A percentile compares a stretch with the other conserved stretches of the same genome.
Evolutionary conservation across 2,113 vertebrate species (phyloP).

Genomic region (Notothenia rossii): DNA sequence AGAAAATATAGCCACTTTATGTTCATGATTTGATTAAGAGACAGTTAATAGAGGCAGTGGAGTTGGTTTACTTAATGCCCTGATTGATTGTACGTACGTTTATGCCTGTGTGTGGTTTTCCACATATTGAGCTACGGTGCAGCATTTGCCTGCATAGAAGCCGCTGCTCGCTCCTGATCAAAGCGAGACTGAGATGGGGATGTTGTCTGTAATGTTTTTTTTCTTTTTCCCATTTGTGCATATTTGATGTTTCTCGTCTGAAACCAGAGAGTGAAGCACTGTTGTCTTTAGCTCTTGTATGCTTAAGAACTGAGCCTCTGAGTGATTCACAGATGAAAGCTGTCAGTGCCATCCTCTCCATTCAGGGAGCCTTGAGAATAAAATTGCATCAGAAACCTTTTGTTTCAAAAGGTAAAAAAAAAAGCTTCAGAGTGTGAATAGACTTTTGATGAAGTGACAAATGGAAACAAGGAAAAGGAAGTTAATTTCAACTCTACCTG

Average conservation of each 20-base stretch:
- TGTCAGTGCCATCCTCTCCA: constrained; percentile 47
- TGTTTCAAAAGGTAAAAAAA: constrained; percentile 61
- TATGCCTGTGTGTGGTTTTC: neutral
- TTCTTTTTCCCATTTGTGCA: constrained; percentile 42
- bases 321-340: constrained; percentile 70
- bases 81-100: constrained; percentile 1
- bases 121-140: neutral
- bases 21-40: constrained; percentile 5
- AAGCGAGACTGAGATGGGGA: constrained; percentile 37
- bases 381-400: constrained; percentile 63
- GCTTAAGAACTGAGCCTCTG: constrained; percentile 45
- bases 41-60: neutral
- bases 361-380: constrained; percentile 49
- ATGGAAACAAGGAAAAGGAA: constrained; percentile 23
- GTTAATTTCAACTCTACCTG: constrained; percentile 22
- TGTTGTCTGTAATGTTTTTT: constrained; percentile 23
- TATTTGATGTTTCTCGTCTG: constrained; percentile 61
- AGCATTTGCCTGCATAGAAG: constrained; percentile 23
- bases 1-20: neutral
- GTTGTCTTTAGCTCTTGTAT: constrained; percentile 46
- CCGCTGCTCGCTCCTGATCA: constrained; percentile 59
- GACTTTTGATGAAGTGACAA: constrained; percentile 47
- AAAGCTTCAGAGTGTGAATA: constrained; percentile 43
- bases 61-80: constrained; percentile 6
- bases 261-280: constrained; percentile 29